Conservation (phyloP, 1,140 invertebrate species). For the Drosophila oshimai region DNA sequence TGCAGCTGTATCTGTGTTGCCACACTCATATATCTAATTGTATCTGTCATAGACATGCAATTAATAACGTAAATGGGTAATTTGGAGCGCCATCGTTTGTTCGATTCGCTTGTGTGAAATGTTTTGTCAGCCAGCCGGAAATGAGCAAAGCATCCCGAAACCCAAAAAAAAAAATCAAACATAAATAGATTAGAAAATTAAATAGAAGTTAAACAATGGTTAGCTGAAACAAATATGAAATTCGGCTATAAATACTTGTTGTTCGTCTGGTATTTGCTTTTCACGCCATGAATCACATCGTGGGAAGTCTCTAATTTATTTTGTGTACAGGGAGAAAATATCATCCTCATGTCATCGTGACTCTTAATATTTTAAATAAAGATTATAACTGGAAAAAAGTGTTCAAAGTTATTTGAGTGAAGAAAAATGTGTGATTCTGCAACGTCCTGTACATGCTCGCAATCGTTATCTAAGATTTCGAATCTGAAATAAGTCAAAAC, state of each 20-base stretch:
- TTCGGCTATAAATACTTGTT: conserved; percentile 28
- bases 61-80: conserved; percentile 63
- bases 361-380: background rate
- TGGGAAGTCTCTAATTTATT: background rate
- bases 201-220: conserved; percentile 9
- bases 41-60: conserved; percentile 60
- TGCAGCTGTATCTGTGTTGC: background rate
- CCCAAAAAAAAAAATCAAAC: background rate
- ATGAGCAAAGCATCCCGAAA: conserved; percentile 6
- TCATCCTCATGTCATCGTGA: background rate
- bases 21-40: conserved; percentile 23
- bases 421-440: too few species aligned
- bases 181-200: conserved; percentile 30
- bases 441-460: too few species aligned
- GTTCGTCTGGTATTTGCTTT: background rate
- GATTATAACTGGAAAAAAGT: background rate
- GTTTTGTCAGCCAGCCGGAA: conserved; percentile 64
- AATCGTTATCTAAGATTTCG: too few species aligned
- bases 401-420: too few species aligned
- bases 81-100: conserved; percentile 26
- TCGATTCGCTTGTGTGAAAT: conserved; percentile 57
- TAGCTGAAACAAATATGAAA: conserved; percentile 1
- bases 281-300: background rate
- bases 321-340: background rate
- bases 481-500: too few species aligned